Conservation (phyloP, 2,797 vertebrate genomes). For the Tolypeutes matacus region DNA sequence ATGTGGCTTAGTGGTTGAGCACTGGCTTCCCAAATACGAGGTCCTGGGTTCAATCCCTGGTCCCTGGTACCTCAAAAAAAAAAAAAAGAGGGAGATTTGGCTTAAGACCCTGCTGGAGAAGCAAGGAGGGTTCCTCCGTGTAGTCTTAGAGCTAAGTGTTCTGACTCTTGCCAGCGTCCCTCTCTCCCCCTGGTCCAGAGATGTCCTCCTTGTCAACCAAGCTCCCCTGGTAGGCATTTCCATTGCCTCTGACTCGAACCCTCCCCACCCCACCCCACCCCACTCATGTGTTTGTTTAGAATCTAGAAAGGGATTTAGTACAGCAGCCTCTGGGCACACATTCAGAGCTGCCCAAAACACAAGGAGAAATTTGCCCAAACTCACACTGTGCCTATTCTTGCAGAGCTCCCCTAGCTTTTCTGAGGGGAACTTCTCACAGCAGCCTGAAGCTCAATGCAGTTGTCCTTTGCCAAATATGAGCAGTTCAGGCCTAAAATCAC, state of each 20-base stretch:
- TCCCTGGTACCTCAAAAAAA: too few species aligned
- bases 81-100: background rate
- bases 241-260: background rate
- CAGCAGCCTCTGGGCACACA: slow-evolving; percentile 33
- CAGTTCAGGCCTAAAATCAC: background rate
- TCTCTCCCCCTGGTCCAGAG: background rate
- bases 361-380: slow-evolving; percentile 2
- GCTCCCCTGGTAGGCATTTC: background rate
- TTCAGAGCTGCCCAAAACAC: slow-evolving; percentile 55
- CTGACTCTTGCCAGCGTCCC: background rate
- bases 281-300: slow-evolving; percentile 27
- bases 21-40: too few species aligned
- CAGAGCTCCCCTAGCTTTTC: background rate
- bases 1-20: too few species aligned
- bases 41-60: too few species aligned
- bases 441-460: background rate
- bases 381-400: background rate
- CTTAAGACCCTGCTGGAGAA: background rate
- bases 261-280: too few species aligned
- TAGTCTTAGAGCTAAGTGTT: background rate
- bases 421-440: background rate
- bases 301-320: slow-evolving; percentile 59
- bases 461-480: background rate
- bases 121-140: background rate
- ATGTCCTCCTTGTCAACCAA: background rate